Base-by-base conservation (phyloP, 2,113 vertebrate species). In the Sterrhoptilus dennistouni region DNA sequence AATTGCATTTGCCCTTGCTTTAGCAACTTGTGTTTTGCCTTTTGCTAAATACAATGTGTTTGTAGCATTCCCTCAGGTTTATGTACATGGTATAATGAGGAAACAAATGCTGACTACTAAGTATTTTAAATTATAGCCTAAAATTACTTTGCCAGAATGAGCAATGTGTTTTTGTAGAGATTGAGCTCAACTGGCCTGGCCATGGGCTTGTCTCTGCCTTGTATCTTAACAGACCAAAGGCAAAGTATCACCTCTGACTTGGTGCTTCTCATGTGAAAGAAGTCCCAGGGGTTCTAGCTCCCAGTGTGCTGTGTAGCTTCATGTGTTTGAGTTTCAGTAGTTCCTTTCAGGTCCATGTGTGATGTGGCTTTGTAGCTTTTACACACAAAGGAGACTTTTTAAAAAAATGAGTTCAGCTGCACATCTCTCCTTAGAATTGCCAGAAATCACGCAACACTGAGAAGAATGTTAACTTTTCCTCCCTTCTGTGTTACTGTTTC, bases 291-390 rank as follows among this genome's bases (percentile, higher is more conserved):
- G 24, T 57, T 86, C 10, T 36, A 72, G 60, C 28, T 87, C 53
- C 65, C 44, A 38, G 7, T 36, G 31, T 78, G 42, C 29, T 61
- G 49, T 68, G 70, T 75, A 61, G 40, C 78, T 83, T 92, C 2
- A 0, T 69, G 27, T 36, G 21, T 52, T 75, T 82, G 69, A 18
- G 27, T 82, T 77, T 83, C 50, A 61, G 54, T 45, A 56, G 42
- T 38, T 89, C 20, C 31, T 80, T 93, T 92, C 57, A 83, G 40
- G 61, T 68, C 61, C 5, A 2, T 54, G 8, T 78, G 42, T 66
- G 81, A 82, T 92, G 74, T 87, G 59, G 53, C 12, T 94, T 90
- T 94, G 54, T 61, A 96, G 83, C n/a, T 85, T 77, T 85, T 83
- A 42, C 47, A 52, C 1, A 0, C 47, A 74, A 47, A 86, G 40